Base-by-base conservation (phyloP, 2,888 invertebrate genomes). In the Epistrophe eligans region DNA sequence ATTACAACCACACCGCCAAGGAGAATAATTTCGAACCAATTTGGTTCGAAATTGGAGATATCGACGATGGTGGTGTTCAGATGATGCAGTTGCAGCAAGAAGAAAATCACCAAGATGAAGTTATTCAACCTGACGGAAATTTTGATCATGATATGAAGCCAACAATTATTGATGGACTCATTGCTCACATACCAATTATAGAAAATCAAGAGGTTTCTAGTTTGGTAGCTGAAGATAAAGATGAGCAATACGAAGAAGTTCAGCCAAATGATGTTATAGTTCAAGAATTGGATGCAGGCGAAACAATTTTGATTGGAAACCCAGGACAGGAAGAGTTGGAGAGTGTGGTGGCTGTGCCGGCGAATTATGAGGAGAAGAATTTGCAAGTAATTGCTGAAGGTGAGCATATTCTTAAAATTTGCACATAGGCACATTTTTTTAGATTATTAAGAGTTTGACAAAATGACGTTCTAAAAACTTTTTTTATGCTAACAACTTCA, bases 1-100 rank as follows among this genome's bases (percentile, higher is more conserved):
- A 93, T 89, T 95, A 94, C 89, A 93, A 93, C 79, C 92, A 91
- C 89, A 94, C 94, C 8, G 89, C 93, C 6, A 91, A 90, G 52
- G 91, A 91, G 74, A 90, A 91, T 60, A 89, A 89, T n/a, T 84
- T 88, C 10, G 89, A 90, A 35, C 76, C 81, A 7, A 77, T 88
- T 71, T 83, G 71, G 74, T 87, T 83, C 17, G 87, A 87, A 10
- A 67, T 87, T 1, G 71, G 66, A 6, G 73, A 87, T 2, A 57
- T 70, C 15, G 87, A 87, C 0, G 82, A 79, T 0, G 2, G 28
- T 2, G 5, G 28, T 2, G 5, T 17, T 15, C 66, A 77, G 6
- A 19, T 48, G 35, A 50, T 43, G 43, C 55, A 55, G 11, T 11
- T 58, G 38, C 55, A 28, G 2, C 19, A 58, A 0, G 58, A 19